phyloP scores from a whole-genome alignment of 2,888 invertebrate species.

The Carabus problematicus region DNA sequence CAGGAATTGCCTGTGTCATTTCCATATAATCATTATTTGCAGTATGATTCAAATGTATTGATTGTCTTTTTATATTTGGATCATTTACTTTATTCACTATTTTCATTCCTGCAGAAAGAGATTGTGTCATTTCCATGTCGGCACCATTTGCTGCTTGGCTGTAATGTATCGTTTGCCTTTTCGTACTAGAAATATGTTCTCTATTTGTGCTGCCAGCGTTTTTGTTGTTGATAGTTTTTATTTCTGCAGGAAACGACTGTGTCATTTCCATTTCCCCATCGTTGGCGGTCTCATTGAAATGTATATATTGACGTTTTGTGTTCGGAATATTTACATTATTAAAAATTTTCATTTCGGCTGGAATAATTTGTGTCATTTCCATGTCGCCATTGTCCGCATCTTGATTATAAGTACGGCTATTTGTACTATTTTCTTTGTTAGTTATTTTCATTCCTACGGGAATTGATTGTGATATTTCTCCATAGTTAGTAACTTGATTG shows the following conservation, averaged over 20 bases:
- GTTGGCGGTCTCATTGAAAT: neutral
- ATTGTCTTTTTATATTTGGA: conserved; percentile 14
- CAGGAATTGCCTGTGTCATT: conserved; percentile 16
- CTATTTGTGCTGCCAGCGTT: too few species aligned
- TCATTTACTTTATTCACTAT: conserved; percentile 7
- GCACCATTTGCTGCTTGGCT: conserved; percentile 3
- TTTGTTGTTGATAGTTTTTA: neutral
- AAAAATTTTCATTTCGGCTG: neutral
- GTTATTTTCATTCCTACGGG: neutral
- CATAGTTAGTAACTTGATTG: conserved; percentile 7
- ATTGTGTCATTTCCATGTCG: conserved; percentile 42
- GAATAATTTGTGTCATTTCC: neutral
- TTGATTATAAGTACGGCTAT: neutral
- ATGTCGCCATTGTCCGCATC: neutral
- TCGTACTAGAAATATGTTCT: neutral
- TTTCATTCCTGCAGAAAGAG: conserved; percentile 8
- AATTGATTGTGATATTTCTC: conserved; percentile 10
- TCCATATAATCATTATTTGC: neutral
- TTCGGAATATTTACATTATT: conserved; percentile 4
- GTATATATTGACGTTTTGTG: conserved; percentile 3
- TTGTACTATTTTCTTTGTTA: neutral
- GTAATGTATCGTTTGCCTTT: conserved; percentile 2
- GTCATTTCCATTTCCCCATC: conserved; percentile 14
- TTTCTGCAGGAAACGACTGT: neutral
- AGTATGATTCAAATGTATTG: neutral